Evolutionary conservation across 2,888 invertebrate species (phyloP).

Genomic region (Cylloceria caligata): DNA sequence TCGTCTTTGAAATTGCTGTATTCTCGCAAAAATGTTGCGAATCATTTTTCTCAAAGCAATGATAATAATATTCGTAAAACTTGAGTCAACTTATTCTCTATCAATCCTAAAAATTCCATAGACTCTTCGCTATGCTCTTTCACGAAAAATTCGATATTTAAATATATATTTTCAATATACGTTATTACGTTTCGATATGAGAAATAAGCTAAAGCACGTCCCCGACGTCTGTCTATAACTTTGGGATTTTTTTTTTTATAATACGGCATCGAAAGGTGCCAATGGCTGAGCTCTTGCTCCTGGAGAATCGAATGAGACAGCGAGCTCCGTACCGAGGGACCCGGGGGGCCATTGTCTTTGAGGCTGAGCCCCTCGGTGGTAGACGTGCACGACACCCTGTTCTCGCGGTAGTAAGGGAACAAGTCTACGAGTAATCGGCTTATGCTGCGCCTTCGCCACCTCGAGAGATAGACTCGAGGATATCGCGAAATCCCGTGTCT

Average conservation of each 20-base stretch:
- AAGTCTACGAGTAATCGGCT: constrained; percentile 53
- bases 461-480: constrained; percentile 33
- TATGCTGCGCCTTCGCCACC: constrained; percentile 51
- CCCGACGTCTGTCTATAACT: too few relatives aligned
- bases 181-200: too few relatives aligned
- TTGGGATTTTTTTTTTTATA: background rate
- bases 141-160: too few relatives aligned
- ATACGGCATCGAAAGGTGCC: background rate
- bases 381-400: constrained; percentile 28
- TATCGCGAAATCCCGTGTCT: constrained; percentile 10
- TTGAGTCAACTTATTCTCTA: too few relatives aligned
- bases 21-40: too few relatives aligned
- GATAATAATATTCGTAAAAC: too few relatives aligned
- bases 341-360: constrained; percentile 53
- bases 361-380: constrained; percentile 27
- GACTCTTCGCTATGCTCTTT: too few relatives aligned
- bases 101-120: too few relatives aligned
- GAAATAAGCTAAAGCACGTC: too few relatives aligned
- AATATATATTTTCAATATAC: too few relatives aligned
- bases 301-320: constrained; percentile 25
- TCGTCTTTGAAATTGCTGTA: too few relatives aligned
- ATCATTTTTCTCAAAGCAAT: too few relatives aligned
- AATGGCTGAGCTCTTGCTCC: background rate
- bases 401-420: constrained; percentile 21
- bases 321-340: constrained; percentile 2